These are phyloP conservation scores for Bucco capensis DNA, from an alignment of 2,113 vertebrate species.

Conservation along the genomic window DNA sequence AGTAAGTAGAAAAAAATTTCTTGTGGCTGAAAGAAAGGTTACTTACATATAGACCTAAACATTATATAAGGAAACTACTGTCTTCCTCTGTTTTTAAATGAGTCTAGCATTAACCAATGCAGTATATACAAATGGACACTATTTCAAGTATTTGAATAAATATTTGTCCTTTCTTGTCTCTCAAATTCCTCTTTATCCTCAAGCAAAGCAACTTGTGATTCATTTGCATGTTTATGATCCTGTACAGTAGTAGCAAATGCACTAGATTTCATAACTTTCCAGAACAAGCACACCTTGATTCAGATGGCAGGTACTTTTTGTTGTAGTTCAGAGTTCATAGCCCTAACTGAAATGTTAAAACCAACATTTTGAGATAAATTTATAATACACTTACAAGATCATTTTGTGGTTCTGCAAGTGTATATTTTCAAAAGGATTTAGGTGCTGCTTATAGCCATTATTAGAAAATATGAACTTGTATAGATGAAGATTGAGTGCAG, in stretches of 20 bases:
- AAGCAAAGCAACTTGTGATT: not conserved
- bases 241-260: not conserved
- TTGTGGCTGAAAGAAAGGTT: not conserved
- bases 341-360: not conserved
- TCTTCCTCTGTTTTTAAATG: not conserved
- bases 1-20: not conserved
- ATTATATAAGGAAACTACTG: not conserved
- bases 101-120: not conserved
- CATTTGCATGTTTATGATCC: slow-evolving; percentile 9
- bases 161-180: not conserved
- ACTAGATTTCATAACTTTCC: not conserved
- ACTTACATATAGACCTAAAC: not conserved
- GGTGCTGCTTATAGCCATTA: not conserved
- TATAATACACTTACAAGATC: not conserved
- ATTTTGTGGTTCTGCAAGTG: not conserved
- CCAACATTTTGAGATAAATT: not conserved
- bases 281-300: not conserved
- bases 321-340: not conserved
- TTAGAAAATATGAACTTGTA: not conserved
- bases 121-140: not conserved
- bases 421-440: not conserved
- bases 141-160: slow-evolving; percentile 9
- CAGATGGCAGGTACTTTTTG: not conserved
- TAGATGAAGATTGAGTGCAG: not conserved
- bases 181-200: not conserved